These are phyloP conservation scores for Petrolisthes manimaculis DNA, from an alignment of 2,888 invertebrate species.

Conservation along the genomic window DNA sequence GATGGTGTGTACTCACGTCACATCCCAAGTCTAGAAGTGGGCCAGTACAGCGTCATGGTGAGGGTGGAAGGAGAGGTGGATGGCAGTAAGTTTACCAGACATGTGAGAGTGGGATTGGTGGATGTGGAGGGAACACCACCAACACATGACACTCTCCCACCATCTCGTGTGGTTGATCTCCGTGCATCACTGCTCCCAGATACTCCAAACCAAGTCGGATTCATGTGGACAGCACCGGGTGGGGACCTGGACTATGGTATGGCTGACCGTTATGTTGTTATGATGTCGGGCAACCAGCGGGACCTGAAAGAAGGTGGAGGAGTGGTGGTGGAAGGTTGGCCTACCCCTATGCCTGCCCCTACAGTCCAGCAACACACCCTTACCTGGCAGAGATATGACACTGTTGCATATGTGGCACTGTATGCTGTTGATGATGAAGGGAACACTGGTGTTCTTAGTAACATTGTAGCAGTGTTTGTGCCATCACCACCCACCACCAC, in stretches of 20 bases:
- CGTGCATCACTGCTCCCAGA: constrained; percentile 70
- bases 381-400: constrained; percentile 72
- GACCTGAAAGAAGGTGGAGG: constrained; percentile 43
- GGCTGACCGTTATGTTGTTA: constrained; percentile 66
- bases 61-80: constrained; percentile 62
- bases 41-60: constrained; percentile 67
- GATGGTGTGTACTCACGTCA: constrained; percentile 79
- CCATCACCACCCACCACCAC: constrained; percentile 74
- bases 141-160: constrained; percentile 67
- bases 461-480: constrained; percentile 74
- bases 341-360: constrained; percentile 62
- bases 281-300: constrained; percentile 41
- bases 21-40: constrained; percentile 68
- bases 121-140: constrained; percentile 65
- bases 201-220: constrained; percentile 71
- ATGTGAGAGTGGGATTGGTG: constrained; percentile 67
- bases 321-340: constrained; percentile 57
- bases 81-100: constrained; percentile 50
- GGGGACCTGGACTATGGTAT: constrained; percentile 69
- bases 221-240: constrained; percentile 76
- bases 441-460: constrained; percentile 72
- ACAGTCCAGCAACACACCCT: constrained; percentile 72
- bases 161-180: constrained; percentile 75
- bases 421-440: constrained; percentile 72
- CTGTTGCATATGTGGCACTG: constrained; percentile 74